A percentile compares a stretch with the other conserved stretches of the same genome.
Evolutionary conservation across 2,797 vertebrate genomes (phyloP).

Genomic region (Cyclopterus lumpus): DNA sequence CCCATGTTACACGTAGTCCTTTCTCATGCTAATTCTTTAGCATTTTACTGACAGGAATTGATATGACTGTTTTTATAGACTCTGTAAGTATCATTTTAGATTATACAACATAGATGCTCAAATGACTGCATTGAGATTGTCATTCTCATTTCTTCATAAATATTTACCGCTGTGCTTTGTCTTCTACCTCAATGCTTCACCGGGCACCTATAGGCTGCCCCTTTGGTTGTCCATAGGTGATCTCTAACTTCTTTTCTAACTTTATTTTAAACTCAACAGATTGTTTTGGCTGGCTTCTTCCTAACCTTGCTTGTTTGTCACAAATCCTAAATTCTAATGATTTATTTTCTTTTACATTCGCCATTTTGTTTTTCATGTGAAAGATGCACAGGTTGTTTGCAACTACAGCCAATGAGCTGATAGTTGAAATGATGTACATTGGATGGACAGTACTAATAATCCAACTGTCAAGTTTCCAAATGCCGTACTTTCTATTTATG

Average conservation of each 20-base stretch:
- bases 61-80: slow-evolving; percentile 26
- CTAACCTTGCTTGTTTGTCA: slow-evolving; percentile 71
- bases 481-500: background rate
- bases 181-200: slow-evolving; percentile 60
- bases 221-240: slow-evolving; percentile 77
- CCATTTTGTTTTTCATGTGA: slow-evolving; percentile 49
- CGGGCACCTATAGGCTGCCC: slow-evolving; percentile 75
- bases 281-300: slow-evolving; percentile 76
- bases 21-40: slow-evolving; percentile 15
- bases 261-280: slow-evolving; percentile 74
- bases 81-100: slow-evolving; percentile 16
- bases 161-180: slow-evolving; percentile 60
- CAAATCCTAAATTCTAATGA: slow-evolving; percentile 61
- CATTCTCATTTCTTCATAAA: slow-evolving; percentile 42
- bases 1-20: slow-evolving; percentile 14
- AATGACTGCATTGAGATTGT: slow-evolving; percentile 13
- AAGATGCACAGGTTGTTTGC: slow-evolving; percentile 47
- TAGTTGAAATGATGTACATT: slow-evolving; percentile 54
- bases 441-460: slow-evolving; percentile 36
- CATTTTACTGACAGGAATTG: slow-evolving; percentile 25
- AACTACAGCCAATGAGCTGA: slow-evolving; percentile 65
- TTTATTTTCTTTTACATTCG: slow-evolving; percentile 50
- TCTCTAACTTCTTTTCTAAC: slow-evolving; percentile 73
- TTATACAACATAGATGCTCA: slow-evolving; percentile 19
- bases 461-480: slow-evolving; percentile 19